Conservation (phyloP, 2,888 invertebrate genomes). For the Calliopum simillimum region DNA sequence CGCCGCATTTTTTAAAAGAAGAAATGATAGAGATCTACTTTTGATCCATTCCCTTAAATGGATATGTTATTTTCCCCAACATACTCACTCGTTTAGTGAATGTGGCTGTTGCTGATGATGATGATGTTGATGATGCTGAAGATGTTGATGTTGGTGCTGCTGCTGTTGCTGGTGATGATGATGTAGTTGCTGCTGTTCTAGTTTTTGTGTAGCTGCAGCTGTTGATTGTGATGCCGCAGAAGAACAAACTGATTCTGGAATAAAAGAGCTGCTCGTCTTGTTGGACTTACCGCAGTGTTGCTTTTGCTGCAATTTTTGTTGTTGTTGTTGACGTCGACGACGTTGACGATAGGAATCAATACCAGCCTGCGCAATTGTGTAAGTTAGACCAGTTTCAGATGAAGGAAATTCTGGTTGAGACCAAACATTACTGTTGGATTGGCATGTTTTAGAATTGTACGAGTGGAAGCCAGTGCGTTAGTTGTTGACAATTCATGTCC, state of each 20-base stretch:
- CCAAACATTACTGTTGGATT: slow-evolving; percentile 53
- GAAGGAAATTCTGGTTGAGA: slow-evolving; percentile 63
- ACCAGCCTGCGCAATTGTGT: slow-evolving; percentile 62
- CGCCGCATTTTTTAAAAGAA: too few species aligned
- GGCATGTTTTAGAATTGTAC: not conserved
- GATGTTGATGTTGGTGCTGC: slow-evolving; percentile 53
- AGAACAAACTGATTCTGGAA: slow-evolving; percentile 61
- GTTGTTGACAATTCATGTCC: not conserved
- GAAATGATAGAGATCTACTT: too few species aligned
- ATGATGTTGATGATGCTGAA: slow-evolving; percentile 43
- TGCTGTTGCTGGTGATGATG: slow-evolving; percentile 54
- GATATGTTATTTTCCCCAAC: too few species aligned
- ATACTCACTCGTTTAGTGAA: too few species aligned
- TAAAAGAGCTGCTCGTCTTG: slow-evolving; percentile 52
- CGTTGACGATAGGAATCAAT: slow-evolving; percentile 56
- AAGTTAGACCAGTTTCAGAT: slow-evolving; percentile 65
- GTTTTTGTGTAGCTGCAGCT: slow-evolving; percentile 58
- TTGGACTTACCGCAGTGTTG: slow-evolving; percentile 50
- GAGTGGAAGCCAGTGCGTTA: too few species aligned
- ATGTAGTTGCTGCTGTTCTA: slow-evolving; percentile 56
- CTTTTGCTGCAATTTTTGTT: slow-evolving; percentile 52
- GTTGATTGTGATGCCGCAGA: slow-evolving; percentile 63
- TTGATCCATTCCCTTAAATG: too few species aligned
- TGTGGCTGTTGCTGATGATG: slow-evolving; percentile 43
- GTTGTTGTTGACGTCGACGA: slow-evolving; percentile 51